These are phyloP conservation scores for Gisinianus flammeolus DNA, from an alignment of 2,888 invertebrate genomes.

Conservation along the genomic window DNA sequence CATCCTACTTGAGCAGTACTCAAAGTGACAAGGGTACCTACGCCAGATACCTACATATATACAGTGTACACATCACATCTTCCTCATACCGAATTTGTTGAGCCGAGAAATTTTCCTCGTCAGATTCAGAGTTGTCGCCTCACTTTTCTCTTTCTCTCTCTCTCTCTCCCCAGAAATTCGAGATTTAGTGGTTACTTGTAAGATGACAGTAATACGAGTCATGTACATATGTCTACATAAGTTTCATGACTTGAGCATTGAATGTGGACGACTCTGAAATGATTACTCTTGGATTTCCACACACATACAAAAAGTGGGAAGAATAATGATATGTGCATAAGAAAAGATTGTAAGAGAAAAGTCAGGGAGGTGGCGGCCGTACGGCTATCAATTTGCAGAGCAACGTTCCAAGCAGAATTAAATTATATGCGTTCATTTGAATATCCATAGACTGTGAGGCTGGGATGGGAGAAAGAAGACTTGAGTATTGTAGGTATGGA, in stretches of 20 bases:
- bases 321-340: constrained; percentile 26
- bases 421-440: constrained; percentile 35
- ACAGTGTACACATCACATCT: background rate
- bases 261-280: constrained; percentile 3
- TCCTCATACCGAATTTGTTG: constrained; percentile 12
- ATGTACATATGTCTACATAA: background rate
- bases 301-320: background rate
- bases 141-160: background rate
- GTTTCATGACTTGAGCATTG: background rate
- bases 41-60: too few relatives aligned
- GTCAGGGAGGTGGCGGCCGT: constrained; percentile 13
- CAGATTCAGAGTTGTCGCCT: background rate
- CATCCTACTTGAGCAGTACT: too few relatives aligned
- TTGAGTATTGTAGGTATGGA: too few relatives aligned
- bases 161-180: background rate
- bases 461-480: too few relatives aligned
- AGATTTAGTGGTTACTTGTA: background rate
- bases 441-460: constrained; percentile 8
- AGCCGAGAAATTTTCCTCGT: constrained; percentile 21
- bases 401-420: constrained; percentile 30
- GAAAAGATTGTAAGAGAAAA: constrained; percentile 10
- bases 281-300: background rate
- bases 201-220: too few relatives aligned
- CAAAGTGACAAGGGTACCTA: too few relatives aligned
- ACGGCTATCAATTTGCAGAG: constrained; percentile 28